Evolutionary conservation across 2,888 invertebrate genomes (phyloP), one percentile per base, ranked within the genome.

Genomic region (Leptogaster cylindrica): DNA sequence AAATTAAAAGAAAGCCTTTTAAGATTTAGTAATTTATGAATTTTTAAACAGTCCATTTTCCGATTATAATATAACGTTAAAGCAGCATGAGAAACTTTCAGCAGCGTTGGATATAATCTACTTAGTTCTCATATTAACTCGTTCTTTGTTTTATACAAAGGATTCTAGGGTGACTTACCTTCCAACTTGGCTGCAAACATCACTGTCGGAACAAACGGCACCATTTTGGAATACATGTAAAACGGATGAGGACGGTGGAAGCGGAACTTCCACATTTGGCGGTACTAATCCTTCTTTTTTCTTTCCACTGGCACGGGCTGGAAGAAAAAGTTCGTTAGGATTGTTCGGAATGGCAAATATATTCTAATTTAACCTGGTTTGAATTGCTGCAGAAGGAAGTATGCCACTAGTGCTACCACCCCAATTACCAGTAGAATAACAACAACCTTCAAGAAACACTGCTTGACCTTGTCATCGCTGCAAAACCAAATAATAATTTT

Each of bases 131-230:
- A n/a, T n/a, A n/a, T n/a, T n/a, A n/a, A n/a, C n/a, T n/a, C n/a
- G n/a, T n/a, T n/a, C n/a, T n/a, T n/a, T n/a, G n/a, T n/a, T n/a
- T n/a, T n/a, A n/a, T n/a, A n/a, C n/a, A n/a, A n/a, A n/a, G n/a
- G n/a, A n/a, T n/a, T n/a, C n/a, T n/a, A n/a, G n/a, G 16, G 23
- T 23, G 41, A 69, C 84, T 80, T 82, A 93, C 92, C 85, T 89
- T 78, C 93, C 93, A 72, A 93, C 87, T 70, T 83, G 78, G 2
- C 93, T 92, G 79, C 93, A 94, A 3, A 85, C 84, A 2, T 84
- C 83, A 3, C 88, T 88, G 77, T 94, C 94, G 0, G 91, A 88
- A 76, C 91, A 91, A 14, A 94, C 89, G 0, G 91, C 93, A 0
- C 88, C 89, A 50, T 82, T 84, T 68, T 84, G 83, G 78, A 89